Base-by-base conservation (phyloP, 2,113 vertebrate species). In the Caranx ignobilis region DNA sequence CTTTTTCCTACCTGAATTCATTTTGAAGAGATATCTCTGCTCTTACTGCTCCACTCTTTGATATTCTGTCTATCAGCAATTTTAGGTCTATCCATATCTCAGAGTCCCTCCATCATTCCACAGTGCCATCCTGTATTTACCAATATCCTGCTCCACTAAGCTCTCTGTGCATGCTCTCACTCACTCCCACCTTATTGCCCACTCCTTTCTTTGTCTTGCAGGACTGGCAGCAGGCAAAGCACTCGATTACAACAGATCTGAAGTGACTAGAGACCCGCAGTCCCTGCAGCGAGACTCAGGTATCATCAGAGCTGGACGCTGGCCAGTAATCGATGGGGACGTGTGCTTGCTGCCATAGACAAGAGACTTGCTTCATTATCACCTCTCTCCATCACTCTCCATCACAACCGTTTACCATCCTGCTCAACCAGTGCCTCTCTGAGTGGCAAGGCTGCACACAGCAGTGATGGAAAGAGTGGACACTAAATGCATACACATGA, bases 361-460 rank as follows among this genome's bases (percentile, higher is more conserved):
- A 76, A 88, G 64, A 79, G 61, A 75, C 79, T 60, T 32, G 83
- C 78, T 91, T 91, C 85, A 90, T 92, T 89, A 87, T 84, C 87
- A 80, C 78, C 70, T 83, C 81, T 74, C 83, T 84, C 66, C 76
- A 90, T 91, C 85, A 72, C 66, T 86, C 55, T 74, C 47, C 77
- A 77, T 92, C 90, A 73, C 62, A 71, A 45, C 41, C 56, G 63
- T 86, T 88, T 81, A 80, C 41, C 75, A 57, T 81, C 75, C 61
- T 59, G 75, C 74, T 81, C 37, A 50, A 50, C 15, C 76, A 57
- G 67, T 37, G 63, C 21, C 54, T 62, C 60, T 55, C 67, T 75
- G 71, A 79, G 68, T 41, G 71, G 65, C 65, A 71, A 16, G 54
- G 72, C 50, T 59, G 54, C n/a, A 64, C 19, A 43, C 55, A 68